A percentile compares a stretch with the other conserved stretches of the same genome.
Conservation (phyloP, 2,888 invertebrate species). For the Caenorhabditis sinica region DNA sequence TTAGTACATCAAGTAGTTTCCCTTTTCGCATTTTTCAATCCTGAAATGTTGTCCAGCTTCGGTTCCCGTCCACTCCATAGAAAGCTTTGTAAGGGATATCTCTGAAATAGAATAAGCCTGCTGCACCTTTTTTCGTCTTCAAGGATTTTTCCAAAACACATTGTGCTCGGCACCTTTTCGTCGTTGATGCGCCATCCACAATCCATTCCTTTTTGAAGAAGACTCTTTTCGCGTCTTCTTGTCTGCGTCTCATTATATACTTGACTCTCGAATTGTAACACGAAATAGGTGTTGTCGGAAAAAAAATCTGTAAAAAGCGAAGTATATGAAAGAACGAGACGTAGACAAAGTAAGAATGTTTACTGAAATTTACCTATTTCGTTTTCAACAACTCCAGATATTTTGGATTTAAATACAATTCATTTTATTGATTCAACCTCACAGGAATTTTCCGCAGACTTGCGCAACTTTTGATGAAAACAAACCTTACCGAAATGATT, state of each 20-base stretch:
- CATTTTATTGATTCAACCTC: no score
- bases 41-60: no score
- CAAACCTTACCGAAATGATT: no score
- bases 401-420: no score
- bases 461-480: no score
- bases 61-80: no score
- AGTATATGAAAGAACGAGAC: not conserved
- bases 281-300: constrained; percentile 1
- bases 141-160: constrained; percentile 3
- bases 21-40: no score
- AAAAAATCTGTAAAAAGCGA: constrained; percentile 2
- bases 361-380: no score
- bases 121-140: not conserved
- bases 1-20: no score
- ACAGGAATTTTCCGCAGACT: no score
- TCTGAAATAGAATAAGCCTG: constrained; percentile 2
- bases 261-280: not conserved
- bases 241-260: constrained; percentile 32
- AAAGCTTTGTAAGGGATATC: not conserved
- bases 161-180: constrained; percentile 15
- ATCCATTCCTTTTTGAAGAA: constrained; percentile 38
- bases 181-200: constrained; percentile 16
- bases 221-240: constrained; percentile 4
- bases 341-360: no score
- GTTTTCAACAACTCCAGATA: no score